Evolutionary conservation across 2,113 vertebrate genomes (phyloP), one percentile per base, ranked within the genome.

Genomic region (Colaptes auratus): DNA sequence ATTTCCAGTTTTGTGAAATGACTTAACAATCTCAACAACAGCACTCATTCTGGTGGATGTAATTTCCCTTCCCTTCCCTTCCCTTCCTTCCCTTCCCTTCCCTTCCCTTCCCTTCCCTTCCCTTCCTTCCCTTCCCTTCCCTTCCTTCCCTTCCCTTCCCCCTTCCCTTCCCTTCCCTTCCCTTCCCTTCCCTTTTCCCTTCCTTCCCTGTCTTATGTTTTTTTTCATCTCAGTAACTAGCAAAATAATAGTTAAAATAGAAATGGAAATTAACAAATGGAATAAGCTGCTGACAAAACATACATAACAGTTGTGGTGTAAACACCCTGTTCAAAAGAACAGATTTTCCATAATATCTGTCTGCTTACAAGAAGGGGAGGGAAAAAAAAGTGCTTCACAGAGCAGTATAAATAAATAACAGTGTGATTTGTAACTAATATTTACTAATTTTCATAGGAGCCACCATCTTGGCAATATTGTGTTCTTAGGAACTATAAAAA

Each of bases 401-500:
- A 84, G 78, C 50, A 81, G 71, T 82, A 89, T 95, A 93, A 61
- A 60, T 89, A 93, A 96, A 95, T 95, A 96, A 94, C 92, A 94
- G 89, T 96, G 91, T 92, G 90, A 90, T 96, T 82, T 87, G 61
- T 69, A 90, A 91, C 65, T 84, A 94, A 92, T 79, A 83, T 94
- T 95, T 95, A 91, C 93, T 95, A 72, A 33, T 97, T 96, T 97
- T 90, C 85, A 77, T 46, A 81, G 89, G 67, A 95, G 56, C 82
- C 90, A 93, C 93, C 95, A 90, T 97, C 95, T 97, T 97, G 94
- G 94, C 95, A 95, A 93, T 94, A 92, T 82, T 92, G 91, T 95
- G 96, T 96, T 97, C 97, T 96, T 97, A 97, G 97, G 83, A 98
- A 96, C 97, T 97, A 90, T 94, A 97, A 96, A 97, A 97, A 97